phyloP scores from a whole-genome alignment of 1,140 invertebrate genomes.

The Laupala kohalensis region DNA sequence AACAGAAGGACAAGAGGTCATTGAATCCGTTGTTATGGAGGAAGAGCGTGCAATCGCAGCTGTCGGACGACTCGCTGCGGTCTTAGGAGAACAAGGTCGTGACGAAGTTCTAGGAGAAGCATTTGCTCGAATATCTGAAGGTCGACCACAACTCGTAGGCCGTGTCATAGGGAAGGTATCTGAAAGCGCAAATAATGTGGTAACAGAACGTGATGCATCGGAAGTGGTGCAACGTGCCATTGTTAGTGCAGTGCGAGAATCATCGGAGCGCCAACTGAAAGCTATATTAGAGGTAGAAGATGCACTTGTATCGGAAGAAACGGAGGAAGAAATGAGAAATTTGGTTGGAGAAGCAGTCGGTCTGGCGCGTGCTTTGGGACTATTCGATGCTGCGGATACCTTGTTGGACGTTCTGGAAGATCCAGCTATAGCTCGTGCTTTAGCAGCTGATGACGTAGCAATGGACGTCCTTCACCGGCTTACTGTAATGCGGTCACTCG shows the following conservation, averaged over 20 bases:
- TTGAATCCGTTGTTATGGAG: no score
- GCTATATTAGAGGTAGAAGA: constrained; percentile 36
- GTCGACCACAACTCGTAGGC: constrained; percentile 36
- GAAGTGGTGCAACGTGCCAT: constrained; percentile 48
- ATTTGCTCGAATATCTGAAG: constrained; percentile 42
- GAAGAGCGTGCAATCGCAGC: no score
- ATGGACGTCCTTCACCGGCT: constrained; percentile 55
- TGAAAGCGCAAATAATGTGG: constrained; percentile 37
- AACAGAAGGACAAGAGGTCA: no score
- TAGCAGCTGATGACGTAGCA: constrained; percentile 44
- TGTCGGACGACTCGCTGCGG: no score
- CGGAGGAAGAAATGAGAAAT: constrained; percentile 34
- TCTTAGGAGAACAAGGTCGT: no score
- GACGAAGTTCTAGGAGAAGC: constrained; percentile 36
- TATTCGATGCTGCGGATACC: constrained; percentile 42
- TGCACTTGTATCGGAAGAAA: constrained; percentile 32
- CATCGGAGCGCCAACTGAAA: constrained; percentile 38
- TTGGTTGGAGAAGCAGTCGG: constrained; percentile 51
- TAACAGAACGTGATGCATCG: constrained; percentile 43
- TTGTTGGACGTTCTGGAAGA: constrained; percentile 44
- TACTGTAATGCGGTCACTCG: constrained; percentile 55
- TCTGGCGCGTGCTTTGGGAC: constrained; percentile 52
- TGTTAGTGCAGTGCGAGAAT: constrained; percentile 41
- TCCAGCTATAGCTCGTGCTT: constrained; percentile 37
- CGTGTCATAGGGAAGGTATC: constrained; percentile 41